Evolutionary conservation across 2,888 invertebrate genomes (phyloP), one percentile per base, ranked within the genome.

Genomic region (Bibio marci): DNA sequence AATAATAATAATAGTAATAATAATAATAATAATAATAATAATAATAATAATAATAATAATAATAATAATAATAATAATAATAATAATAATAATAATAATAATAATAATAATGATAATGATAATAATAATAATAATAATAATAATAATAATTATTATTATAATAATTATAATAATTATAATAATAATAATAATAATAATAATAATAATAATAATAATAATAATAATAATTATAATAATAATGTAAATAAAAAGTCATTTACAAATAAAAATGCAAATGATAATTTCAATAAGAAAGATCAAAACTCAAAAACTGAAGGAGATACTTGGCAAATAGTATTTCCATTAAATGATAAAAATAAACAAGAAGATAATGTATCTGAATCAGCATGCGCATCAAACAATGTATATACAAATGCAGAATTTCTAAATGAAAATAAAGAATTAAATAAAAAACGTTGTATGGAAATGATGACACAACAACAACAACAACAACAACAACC

Each of bases 311-410:
- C 25, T 22, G 39, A 41, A 2, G 35, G 38, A 14, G 46, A 47
- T 4, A 57, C 58, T 31, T 62, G 62, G 62, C 61, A 62, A 45
- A 56, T 62, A 45, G 55, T 62, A 1, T 54, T 61, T 51, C 55
- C 59, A 5, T 43, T 60, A n/a, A 56, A 56, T 14, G 31, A 38
- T 30, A 13, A n/a, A n/a, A n/a, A 25, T 10, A 35, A 11, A 3
- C 14, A 28, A 17, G 35, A 36, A 27, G 35, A 15, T 17, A 27
- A 27, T 26, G 8, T 14, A 5, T 3, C 15, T 12, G 18, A n/a
- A n/a, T n/a, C n/a, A n/a, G n/a, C n/a, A n/a, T n/a, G n/a, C n/a
- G n/a, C n/a, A n/a, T n/a, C n/a, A n/a, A n/a, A n/a, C n/a, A n/a
- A n/a, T n/a, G n/a, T n/a, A n/a, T n/a, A 59, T 47, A 55, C 54